Conservation (phyloP, 2,113 vertebrate species). For the Tragulus kanchil region DNA sequence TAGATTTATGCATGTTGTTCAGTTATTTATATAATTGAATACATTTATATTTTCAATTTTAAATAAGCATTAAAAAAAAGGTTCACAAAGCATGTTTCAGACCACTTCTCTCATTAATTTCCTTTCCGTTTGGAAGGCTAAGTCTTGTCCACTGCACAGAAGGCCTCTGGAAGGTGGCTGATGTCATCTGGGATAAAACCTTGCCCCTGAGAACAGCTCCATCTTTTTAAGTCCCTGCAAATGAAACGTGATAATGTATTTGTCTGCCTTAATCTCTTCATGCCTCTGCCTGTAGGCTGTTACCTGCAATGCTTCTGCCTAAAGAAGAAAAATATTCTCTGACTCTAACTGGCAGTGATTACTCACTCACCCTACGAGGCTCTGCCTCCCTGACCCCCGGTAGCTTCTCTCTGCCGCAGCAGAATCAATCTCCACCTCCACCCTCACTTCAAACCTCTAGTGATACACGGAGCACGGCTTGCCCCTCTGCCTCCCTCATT, state of each 20-base stretch:
- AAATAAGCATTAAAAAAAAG: constrained; percentile 1
- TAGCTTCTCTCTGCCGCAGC: not conserved
- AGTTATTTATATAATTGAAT: constrained; percentile 2
- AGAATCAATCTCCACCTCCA: not conserved
- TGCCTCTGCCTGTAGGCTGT: constrained; percentile 39
- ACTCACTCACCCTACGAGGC: not conserved
- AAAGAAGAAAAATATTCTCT: constrained; percentile 39
- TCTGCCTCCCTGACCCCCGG: not conserved
- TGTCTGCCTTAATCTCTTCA: constrained; percentile 58
- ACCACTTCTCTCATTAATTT: not conserved
- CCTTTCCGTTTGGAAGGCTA: not conserved
- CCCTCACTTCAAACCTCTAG: not conserved
- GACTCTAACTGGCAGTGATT: not conserved
- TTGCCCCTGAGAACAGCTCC: not conserved
- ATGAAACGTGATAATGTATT: constrained; percentile 35
- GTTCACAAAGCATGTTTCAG: not conserved
- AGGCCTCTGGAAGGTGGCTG: not conserved
- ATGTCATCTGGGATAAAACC: not conserved
- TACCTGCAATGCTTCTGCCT: constrained; percentile 44
- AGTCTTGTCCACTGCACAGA: not conserved
- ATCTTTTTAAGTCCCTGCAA: constrained; percentile 50
- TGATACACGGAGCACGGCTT: not conserved
- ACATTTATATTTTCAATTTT: constrained; percentile 2
- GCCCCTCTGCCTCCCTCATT: not conserved
- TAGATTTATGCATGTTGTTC: constrained; percentile 17